Evolutionary conservation across 1,140 invertebrate genomes (phyloP).

Genomic region (Yoshiicerus persimilis): DNA sequence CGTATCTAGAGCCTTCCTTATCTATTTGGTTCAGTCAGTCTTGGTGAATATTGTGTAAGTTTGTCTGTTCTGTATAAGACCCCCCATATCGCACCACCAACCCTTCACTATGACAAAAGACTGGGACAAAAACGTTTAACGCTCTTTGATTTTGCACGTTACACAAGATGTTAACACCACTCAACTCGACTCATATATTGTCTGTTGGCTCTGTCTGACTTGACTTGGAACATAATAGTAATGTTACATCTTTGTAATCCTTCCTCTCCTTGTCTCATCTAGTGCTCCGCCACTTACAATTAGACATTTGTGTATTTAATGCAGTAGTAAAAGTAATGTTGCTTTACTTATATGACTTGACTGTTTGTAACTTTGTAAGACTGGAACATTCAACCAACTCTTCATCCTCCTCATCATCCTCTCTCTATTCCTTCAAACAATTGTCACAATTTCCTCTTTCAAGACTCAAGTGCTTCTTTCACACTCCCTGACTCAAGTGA

Average conservation of each 20-base stretch:
- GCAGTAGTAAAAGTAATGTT: neutral
- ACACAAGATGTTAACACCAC: conserved; percentile 30
- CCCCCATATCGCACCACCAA: conserved; percentile 37
- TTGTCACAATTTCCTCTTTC: conserved; percentile 16
- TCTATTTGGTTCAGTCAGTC: neutral
- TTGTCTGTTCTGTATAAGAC: neutral
- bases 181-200: conserved; percentile 33
- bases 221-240: neutral
- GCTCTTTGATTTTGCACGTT: conserved; percentile 39
- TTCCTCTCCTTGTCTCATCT: neutral
- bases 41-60: neutral
- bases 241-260: conserved; percentile 20
- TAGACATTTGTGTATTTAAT: neutral
- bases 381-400: neutral
- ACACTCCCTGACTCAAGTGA: neutral
- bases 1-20: neutral
- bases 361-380: neutral
- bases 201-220: neutral
- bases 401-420: neutral
- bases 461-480: neutral
- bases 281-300: neutral
- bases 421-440: conserved; percentile 9
- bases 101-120: conserved; percentile 33
- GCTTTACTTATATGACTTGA: neutral
- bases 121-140: conserved; percentile 39